Evolutionary conservation across 92 coral and sea anemone genomes (phyloP), one percentile per base, ranked within the genome.

Genomic region (Pocillopora grandis): DNA sequence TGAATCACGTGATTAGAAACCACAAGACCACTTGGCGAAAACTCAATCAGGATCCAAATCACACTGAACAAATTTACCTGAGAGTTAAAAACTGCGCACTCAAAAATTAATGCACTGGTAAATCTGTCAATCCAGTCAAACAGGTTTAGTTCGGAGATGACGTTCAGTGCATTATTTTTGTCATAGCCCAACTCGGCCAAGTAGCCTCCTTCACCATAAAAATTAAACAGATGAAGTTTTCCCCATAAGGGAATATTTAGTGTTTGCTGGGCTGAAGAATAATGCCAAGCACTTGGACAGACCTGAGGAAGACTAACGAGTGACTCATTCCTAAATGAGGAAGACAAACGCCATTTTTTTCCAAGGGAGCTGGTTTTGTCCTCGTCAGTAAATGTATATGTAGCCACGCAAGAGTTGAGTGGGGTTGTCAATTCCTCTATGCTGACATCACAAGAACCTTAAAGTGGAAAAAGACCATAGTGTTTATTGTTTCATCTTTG

Each of bases 141-240:
- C 48, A 5, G 2, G 49, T 59, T 18, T n/a, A 86, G 85, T 14
- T 72, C 55, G 8, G 75, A 62, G 14, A 87, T 60, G 13, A 76
- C 23, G 11, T 35, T 67, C 81, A 31, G 66, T 12, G 90, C 84
- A 0, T 66, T 70, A 20, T 66, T 64, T 36, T 36, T 56, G 69
- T 89, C 73, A 37, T 65, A 60, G 17, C 88, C 88, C 33, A 90
- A 56, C 55, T 66, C 81, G 13, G 85, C 88, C 21, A 72, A 19
- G 72, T 90, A 90, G 13, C 93, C 93, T 57, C 93, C 90, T 21
- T 58, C 75, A 31, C 84, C 61, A 80, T 80, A 80, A 66, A 36
- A 52, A 49, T 62, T 5, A 14, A 68, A 66, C 17, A 49, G 48
- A 64, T 79, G 62, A 64, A 62, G 59, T 15, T 42, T 61, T 19